These are phyloP conservation scores for Dicerorhinus sumatrensis DNA, from an alignment of 2,113 vertebrate species.

Conservation along the genomic window DNA sequence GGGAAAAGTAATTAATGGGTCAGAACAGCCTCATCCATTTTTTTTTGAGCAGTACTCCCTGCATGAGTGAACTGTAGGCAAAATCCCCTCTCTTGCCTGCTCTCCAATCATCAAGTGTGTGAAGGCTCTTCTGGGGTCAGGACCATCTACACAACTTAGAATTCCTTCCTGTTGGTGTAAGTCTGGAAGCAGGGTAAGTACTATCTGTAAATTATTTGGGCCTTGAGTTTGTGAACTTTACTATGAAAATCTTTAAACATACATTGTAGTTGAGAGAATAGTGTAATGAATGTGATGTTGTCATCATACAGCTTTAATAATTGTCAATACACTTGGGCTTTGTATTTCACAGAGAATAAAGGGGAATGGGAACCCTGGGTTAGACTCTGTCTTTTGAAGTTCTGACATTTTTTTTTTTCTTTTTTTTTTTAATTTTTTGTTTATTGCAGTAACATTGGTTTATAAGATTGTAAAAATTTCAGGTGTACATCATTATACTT, in stretches of 20 bases:
- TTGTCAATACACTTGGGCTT: background rate
- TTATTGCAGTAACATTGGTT: too few species aligned
- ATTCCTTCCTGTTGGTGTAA: conserved; percentile 9
- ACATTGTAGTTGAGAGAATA: background rate
- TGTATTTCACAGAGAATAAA: conserved; percentile 22
- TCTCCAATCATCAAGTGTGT: conserved; percentile 37
- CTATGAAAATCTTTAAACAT: conserved; percentile 33
- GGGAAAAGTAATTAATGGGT: conserved; percentile 56
- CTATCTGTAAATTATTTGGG: conserved; percentile 6
- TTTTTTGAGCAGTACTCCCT: background rate
- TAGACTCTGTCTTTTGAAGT: background rate
- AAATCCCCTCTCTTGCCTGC: background rate
- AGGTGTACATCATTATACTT: too few species aligned
- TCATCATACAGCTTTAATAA: conserved; percentile 10
- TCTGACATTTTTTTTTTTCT: conserved; percentile 35
- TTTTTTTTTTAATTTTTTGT: too few species aligned
- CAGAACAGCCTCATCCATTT: background rate
- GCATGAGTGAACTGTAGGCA: background rate
- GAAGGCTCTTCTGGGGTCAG: background rate
- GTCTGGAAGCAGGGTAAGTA: background rate
- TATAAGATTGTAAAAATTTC: too few species aligned
- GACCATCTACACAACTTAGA: conserved; percentile 26
- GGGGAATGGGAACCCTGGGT: background rate
- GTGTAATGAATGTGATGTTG: background rate
- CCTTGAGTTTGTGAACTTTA: background rate